Evolutionary conservation across 1,140 invertebrate species (phyloP), one percentile per base, ranked within the genome.

Genomic region (Drosophila quadrilineata): DNA sequence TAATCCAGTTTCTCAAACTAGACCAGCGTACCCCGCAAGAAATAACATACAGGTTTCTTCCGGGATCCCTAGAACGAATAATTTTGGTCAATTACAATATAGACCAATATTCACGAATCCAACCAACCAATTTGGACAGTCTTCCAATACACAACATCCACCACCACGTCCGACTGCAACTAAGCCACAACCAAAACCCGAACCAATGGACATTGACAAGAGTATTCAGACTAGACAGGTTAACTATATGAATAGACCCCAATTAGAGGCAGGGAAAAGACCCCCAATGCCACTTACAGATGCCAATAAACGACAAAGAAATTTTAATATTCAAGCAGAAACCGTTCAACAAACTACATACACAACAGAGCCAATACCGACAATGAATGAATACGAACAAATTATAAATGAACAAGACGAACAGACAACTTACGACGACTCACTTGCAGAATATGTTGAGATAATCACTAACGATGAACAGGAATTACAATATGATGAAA

Each of bases 211-310:
- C 10, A 21, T 52, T 10, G 52, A 50, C 29, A 2, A 9, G 3
- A 29, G 35, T 12, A 21, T 65, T 28, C 35, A 49, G 19, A 43
- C 60, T 6, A 64, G 22, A 16, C 46, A 24, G 31, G 49, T 64
- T 6, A 64, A 54, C 33, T 64, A 48, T 8, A 36, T 40, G 12
- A 64, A 54, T 19, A 53, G 41, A 22, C 53, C 62, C 21, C 28
- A 24, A 2, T 35, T 48, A 3, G 29, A 48, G 14, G 4, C 17
- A 3, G 21, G 22, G 5, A 46, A 40, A 46, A 36, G 29, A 40
- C 40, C 45, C 19, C 19, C 28, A 3, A 12, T 17, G 6, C 56
- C 29, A 36, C 4, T 12, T 10, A 9, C 17, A 2, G 19, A 21
- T 9, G 38, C 3, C 9, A 21, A 21, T 19, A 41, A 36, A 10